Evolutionary conservation across 1,140 invertebrate genomes (phyloP), one percentile per base, ranked within the genome.

Genomic region (Amphibalanus amphitrite): DNA sequence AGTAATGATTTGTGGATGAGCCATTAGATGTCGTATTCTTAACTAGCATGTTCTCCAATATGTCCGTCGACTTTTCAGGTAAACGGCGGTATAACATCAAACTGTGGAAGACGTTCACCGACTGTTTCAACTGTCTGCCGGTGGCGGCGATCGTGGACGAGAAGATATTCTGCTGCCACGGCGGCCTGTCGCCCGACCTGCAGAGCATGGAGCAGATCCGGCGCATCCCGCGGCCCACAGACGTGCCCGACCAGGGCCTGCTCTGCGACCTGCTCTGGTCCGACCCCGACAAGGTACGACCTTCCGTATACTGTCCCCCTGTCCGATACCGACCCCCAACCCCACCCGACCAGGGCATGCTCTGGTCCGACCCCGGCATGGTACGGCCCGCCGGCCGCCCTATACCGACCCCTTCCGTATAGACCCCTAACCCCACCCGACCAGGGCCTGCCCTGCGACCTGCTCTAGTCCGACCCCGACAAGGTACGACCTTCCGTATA

Each of bases 61-160:
- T n/a, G n/a, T n/a, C n/a, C n/a, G n/a, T n/a, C n/a, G 33, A 38
- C 15, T 38, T 38, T 4, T 59, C n/a, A 67, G 65, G 65, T 26
- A 67, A 67, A 73, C 85, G 94, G 79, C 87, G 95, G 78, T 98
- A 94, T 80, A 97, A 95, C 82, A 95, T 98, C 72, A 98, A 97
- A 81, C 81, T 98, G 77, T 98, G 95, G 96, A 98, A 98, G 83
- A 97, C 93, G 28, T 98, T 98, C 81, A 98, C 95, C 74, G 96
- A 98, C 82, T 97, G 95, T 81, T 99, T 99, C 80, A 98, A 98
- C 83, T 98, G 95, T 83, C 84, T 98, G 78, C 96, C 96, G 0
- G 92, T 98, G 74, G 95, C 92, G 69, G 93, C 92, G 59, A 92
- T 96, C 76, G 89, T 92, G 75, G 90, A 92, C 77, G 89, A 93